Conservation (phyloP, 2,888 invertebrate genomes). For the Leptinotarsa tumamoca region DNA sequence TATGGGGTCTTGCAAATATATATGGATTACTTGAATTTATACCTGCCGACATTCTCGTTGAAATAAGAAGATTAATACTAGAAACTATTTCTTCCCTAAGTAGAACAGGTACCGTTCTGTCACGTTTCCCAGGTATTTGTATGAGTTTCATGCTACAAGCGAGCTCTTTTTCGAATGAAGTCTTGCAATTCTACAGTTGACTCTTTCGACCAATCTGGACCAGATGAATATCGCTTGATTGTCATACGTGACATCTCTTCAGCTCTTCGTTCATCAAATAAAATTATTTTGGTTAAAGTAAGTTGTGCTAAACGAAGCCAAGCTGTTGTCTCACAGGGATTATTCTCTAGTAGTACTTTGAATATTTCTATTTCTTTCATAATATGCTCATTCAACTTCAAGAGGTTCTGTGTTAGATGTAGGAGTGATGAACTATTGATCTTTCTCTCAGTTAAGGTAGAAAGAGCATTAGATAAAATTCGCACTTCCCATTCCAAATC, state of each 20-base stretch:
- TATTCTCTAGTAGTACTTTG: constrained; percentile 13
- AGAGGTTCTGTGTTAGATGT: constrained; percentile 39
- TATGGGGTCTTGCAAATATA: neutral
- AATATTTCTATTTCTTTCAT: constrained; percentile 28
- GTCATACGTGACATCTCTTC: constrained; percentile 40
- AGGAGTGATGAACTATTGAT: constrained; percentile 33
- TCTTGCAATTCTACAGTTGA: constrained; percentile 28
- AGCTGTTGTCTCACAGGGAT: constrained; percentile 12
- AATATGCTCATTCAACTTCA: constrained; percentile 37
- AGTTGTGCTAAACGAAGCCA: constrained; percentile 24
- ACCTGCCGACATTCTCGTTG: constrained; percentile 9
- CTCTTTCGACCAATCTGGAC: constrained; percentile 32
- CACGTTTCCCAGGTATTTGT: constrained; percentile 25
- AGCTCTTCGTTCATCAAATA: constrained; percentile 41
- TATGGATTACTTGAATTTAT: neutral
- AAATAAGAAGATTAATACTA: constrained; percentile 17
- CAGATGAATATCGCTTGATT: constrained; percentile 30
- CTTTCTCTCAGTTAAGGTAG: constrained; percentile 30
- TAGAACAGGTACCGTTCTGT: constrained; percentile 32
- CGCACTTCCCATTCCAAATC: constrained; percentile 39
- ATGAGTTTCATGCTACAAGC: constrained; percentile 29
- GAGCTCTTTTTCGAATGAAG: constrained; percentile 28
- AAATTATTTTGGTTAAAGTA: constrained; percentile 26
- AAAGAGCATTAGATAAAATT: constrained; percentile 38
- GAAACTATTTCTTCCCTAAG: constrained; percentile 31